Conservation (phyloP, 2,113 vertebrate genomes). For the Diphyllodes magnificus region DNA sequence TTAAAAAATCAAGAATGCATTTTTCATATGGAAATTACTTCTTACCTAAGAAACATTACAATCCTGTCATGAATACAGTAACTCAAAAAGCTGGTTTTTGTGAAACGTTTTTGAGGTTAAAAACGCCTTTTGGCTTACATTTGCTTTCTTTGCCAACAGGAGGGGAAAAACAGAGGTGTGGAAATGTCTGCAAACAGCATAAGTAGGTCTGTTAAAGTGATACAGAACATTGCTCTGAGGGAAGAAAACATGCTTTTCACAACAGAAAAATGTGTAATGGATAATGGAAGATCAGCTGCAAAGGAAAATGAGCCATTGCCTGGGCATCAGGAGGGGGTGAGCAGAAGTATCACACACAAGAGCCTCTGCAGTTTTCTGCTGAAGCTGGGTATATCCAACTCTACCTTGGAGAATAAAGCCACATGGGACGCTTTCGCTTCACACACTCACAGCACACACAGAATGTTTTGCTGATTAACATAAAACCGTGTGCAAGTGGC, state of each 20-base stretch:
- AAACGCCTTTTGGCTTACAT: background rate
- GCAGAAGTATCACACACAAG: background rate
- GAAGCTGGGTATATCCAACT: background rate
- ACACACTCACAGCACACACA: background rate
- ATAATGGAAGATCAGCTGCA: background rate
- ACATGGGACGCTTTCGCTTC: background rate
- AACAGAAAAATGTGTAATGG: background rate
- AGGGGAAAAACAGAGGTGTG: background rate
- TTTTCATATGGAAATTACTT: background rate
- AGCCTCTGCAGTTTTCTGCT: background rate
- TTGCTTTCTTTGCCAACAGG: background rate
- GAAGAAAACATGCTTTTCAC: background rate
- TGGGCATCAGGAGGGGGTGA: background rate
- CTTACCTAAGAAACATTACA: background rate
- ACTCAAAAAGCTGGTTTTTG: background rate
- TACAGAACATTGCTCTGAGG: background rate
- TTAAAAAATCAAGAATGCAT: background rate
- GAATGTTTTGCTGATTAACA: background rate
- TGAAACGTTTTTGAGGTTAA: background rate
- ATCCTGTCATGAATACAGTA: background rate
- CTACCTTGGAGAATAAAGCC: background rate
- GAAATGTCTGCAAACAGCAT: background rate
- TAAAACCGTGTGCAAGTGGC: background rate
- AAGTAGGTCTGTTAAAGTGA: background rate
- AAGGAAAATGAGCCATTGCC: background rate